Evolutionary conservation across 2,113 vertebrate genomes (phyloP), one percentile per base, ranked within the genome.

Genomic region (Prunella fulvescens): DNA sequence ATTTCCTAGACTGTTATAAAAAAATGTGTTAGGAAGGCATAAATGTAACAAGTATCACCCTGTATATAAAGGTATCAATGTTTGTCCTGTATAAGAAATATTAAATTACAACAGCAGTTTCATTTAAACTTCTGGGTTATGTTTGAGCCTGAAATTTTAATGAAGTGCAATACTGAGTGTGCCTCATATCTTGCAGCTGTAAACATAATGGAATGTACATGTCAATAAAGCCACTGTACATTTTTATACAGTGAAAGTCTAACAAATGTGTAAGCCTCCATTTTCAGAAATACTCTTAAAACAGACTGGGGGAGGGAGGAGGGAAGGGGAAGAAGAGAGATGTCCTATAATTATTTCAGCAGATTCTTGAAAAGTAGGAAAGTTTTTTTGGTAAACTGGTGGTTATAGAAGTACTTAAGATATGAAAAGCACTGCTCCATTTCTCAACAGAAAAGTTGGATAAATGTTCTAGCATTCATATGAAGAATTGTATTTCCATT

Each of bases 131-230:
- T 99, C 98, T 99, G 99, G 99, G 98, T 99, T 99, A 98, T 98
- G 99, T 99, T 99, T 98, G 98, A 99, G 99, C 99, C 99, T 99
- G 99, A 99, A 99, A 98, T 99, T 99, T 99, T 99, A 99, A 99
- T 99, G 99, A 99, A 99, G 99, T 99, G 99, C 99, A 99, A 99
- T 99, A 99, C 99, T 99, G 98, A 99, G 99, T 99, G 99, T 99
- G 99, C 99, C 99, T 99, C 99, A 99, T 99, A 99, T 98, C 99
- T 99, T 98, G 98, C 99, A 99, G 99, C 98, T 99, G 99, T 99
- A 99, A 99, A 99, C 98, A 98, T 99, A 98, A 98, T 99, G 99
- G 99, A 99, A 99, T 99, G 99, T 99, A 98, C 98, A 99, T 99
- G 99, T 99, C 98, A 99, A 99, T 99, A 99, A 99, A 99, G 97